A percentile compares a stretch with the other conserved stretches of the same genome.
phyloP scores from a whole-genome alignment of 2,797 vertebrate genomes.

The Borostomias antarcticus region DNA sequence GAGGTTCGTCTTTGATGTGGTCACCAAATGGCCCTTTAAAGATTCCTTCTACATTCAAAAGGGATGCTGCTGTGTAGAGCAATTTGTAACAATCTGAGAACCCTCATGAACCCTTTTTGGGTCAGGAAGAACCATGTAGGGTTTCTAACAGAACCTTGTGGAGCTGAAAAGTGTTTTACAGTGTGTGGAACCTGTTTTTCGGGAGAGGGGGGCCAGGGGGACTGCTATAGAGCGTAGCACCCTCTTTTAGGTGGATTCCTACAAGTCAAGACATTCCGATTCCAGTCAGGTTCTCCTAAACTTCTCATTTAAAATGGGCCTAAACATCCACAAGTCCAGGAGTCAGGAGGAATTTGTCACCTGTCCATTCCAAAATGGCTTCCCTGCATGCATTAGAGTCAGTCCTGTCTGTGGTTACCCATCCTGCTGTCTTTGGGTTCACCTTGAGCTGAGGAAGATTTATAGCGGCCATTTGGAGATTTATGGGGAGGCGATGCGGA shows the following conservation, averaged over 20 bases:
- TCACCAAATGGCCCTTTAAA: neutral
- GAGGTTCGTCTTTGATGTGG: neutral
- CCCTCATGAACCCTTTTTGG: no score
- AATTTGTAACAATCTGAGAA: no score
- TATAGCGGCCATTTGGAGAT: slow-evolving; percentile 19
- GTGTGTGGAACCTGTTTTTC: neutral
- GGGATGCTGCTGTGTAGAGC: neutral
- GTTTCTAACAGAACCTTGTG: no score
- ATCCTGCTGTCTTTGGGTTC: slow-evolving; percentile 2
- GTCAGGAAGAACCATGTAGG: no score
- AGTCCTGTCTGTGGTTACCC: neutral
- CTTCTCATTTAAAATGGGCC: neutral
- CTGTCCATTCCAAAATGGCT: slow-evolving; percentile 1
- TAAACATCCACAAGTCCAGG: neutral
- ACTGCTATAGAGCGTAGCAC: neutral
- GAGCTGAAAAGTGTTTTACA: no score
- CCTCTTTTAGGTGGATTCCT: neutral
- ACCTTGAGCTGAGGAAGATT: slow-evolving; percentile 10
- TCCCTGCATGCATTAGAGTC: slow-evolving; percentile 4
- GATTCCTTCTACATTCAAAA: neutral
- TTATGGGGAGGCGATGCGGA: slow-evolving; percentile 1
- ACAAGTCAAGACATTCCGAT: neutral
- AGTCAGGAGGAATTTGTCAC: slow-evolving; percentile 1
- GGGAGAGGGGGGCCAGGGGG: neutral
- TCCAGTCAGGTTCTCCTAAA: slow-evolving; percentile 1